A percentile compares a stretch with the other conserved stretches of the same genome.
These are phyloP conservation scores for Penaeus monodon DNA, from an alignment of 2,888 invertebrate species.

Conservation along the genomic window DNA sequence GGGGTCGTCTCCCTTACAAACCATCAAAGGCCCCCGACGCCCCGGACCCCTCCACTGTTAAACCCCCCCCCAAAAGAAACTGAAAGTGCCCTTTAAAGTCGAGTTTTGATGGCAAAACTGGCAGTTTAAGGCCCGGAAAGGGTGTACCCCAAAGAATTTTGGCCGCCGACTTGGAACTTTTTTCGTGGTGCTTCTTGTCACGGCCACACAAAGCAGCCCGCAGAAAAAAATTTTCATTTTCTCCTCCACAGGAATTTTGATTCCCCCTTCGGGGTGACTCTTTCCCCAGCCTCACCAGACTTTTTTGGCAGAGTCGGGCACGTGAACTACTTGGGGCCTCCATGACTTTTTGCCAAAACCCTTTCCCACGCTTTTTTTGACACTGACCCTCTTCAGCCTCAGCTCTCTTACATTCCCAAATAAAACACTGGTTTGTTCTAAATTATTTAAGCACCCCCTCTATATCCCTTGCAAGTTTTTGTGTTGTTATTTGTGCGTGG, in stretches of 20 bases:
- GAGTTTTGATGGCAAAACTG: constrained; percentile 63
- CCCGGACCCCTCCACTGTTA: constrained; percentile 1
- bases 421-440: too few relatives aligned
- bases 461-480: too few relatives aligned
- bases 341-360: constrained; percentile 17
- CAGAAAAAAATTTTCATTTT: not conserved
- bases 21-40: not conserved
- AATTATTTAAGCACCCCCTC: too few relatives aligned
- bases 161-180: constrained; percentile 38
- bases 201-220: too few relatives aligned
- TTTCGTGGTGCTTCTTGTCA: not conserved
- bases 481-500: too few relatives aligned
- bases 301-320: not conserved
- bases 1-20: not conserved
- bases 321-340: not conserved
- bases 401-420: too few relatives aligned
- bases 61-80: constrained; percentile 38
- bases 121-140: constrained; percentile 63
- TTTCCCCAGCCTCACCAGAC: constrained; percentile 19
- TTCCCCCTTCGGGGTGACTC: constrained; percentile 24
- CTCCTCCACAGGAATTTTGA: constrained; percentile 18
- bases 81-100: constrained; percentile 45
- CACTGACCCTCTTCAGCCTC: too few relatives aligned
- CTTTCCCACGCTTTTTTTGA: constrained; percentile 20
- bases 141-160: constrained; percentile 55